These are phyloP conservation scores for Paralvinella palmiformis DNA, from an alignment of 1,140 invertebrate genomes.

Conservation along the genomic window DNA sequence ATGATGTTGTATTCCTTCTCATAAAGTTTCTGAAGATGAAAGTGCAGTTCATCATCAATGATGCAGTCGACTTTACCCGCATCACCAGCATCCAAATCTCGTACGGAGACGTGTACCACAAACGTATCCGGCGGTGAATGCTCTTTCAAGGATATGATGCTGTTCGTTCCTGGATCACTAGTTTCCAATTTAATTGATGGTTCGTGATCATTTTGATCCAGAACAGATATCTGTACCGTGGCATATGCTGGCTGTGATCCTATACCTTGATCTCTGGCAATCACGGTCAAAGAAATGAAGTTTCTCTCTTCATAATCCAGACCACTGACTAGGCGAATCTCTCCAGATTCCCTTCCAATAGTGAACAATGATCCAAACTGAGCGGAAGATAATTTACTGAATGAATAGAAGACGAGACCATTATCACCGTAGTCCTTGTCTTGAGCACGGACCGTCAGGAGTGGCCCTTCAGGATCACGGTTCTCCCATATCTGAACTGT, in stretches of 20 bases:
- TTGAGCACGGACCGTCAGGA: constrained; percentile 65
- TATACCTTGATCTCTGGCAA: constrained; percentile 6
- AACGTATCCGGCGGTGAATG: constrained; percentile 2
- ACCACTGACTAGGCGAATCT: background rate
- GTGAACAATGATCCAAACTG: constrained; percentile 2
- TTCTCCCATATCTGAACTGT: constrained; percentile 35
- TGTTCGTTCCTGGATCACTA: background rate
- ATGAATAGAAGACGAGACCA: constrained; percentile 68
- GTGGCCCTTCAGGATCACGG: constrained; percentile 28
- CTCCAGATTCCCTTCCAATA: constrained; percentile 5
- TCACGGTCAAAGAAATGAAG: constrained; percentile 1
- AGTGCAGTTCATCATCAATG: constrained; percentile 18
- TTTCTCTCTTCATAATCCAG: constrained; percentile 9
- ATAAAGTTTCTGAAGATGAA: constrained; percentile 7
- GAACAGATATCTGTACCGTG: background rate
- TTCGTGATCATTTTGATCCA: constrained; percentile 62
- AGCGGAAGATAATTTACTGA: constrained; percentile 56
- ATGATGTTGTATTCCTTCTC: constrained; percentile 59
- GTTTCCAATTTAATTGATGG: constrained; percentile 50
- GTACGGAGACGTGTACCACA: constrained; percentile 14
- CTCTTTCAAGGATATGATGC: constrained; percentile 7
- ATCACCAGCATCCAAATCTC: constrained; percentile 11
- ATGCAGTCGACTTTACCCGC: constrained; percentile 11
- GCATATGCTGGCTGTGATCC: constrained; percentile 5
- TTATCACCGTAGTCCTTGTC: constrained; percentile 75